These are phyloP conservation scores for Xyliphius kryptos DNA, from an alignment of 2,113 vertebrate genomes.

Conservation along the genomic window DNA sequence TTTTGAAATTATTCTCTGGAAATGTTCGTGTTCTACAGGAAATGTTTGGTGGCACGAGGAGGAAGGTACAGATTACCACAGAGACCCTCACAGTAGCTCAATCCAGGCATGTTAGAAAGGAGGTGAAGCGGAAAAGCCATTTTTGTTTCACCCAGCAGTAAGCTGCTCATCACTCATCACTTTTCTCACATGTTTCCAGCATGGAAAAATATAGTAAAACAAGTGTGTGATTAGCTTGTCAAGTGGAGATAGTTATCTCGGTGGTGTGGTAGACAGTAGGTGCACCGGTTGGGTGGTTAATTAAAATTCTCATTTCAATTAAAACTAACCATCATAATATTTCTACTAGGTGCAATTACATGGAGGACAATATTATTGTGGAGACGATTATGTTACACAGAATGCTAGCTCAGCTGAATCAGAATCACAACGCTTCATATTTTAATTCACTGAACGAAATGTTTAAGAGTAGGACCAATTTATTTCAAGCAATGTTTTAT, in stretches of 20 bases:
- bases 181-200: conserved; percentile 31
- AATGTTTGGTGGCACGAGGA: neutral
- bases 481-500: too few relatives aligned
- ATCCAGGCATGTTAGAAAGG: conserved; percentile 35
- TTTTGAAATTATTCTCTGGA: too few relatives aligned
- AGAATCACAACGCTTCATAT: too few relatives aligned
- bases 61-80: conserved; percentile 34
- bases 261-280: conserved; percentile 2
- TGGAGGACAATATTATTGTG: neutral
- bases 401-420: too few relatives aligned
- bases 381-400: neutral
- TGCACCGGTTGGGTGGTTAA: conserved; percentile 17
- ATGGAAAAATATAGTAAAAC: conserved; percentile 46
- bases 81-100: conserved; percentile 47
- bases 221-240: conserved; percentile 54
- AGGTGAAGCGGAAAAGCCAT: conserved; percentile 33
- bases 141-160: conserved; percentile 58
- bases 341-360: conserved; percentile 28
- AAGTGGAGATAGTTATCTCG: conserved; percentile 25
- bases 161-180: conserved; percentile 47
- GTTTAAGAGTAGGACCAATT: too few relatives aligned
- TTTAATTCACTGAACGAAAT: too few relatives aligned
- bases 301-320: conserved; percentile 26
- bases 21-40: neutral
- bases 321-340: conserved; percentile 38